Base-by-base conservation (phyloP, 2,888 invertebrate genomes). In the Tridacna gigas region DNA sequence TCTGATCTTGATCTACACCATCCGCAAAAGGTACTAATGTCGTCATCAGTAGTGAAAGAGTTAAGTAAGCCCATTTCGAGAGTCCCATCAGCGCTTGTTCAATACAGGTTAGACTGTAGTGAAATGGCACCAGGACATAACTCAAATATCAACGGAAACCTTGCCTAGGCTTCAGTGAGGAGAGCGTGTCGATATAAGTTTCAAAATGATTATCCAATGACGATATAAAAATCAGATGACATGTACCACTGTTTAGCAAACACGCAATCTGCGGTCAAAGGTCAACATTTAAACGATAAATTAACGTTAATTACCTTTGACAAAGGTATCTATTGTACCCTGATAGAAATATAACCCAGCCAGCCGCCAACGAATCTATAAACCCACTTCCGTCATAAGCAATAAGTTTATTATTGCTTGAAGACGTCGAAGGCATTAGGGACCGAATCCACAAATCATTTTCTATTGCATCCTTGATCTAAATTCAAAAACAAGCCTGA, bases 281-380 rank as follows among this genome's bases (percentile, higher is more conserved):
- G 67, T 67, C 45, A 67, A 1, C 45, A 67, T 67, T 67, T 67
- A 67, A 37, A 67, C 67, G 9, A 67, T 67, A 45, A 45, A 67
- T 67, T 67, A 67, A 67, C 67, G 37, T 37, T 67, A 67, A 67
- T 67, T 67, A 67, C 67, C 67, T 67, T 67, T 67, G 45, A 67
- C 67, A 67, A 67, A 67, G 67, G 15, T 67, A 67, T 67, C 67
- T 67, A 67, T 67, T 67, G 67, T 67, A 67, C 20, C 28, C 67
- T 15, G 67, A 11, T 15, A 28, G 67, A 20, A 45, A 67, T 67
- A 67, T 18, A 28, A 66, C 45, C 67, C 25, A 12, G 18, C n/a
- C 67, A 67, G 67, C 67, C 28, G 37, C 67, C 67, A n/a, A n/a
- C 13, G 22, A 25, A 25, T n/a, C 22, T 4, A 63, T 63, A 63